Percentiles rank a stretch among this genome's conserved stretches.
These are phyloP conservation scores for Helarctos malayanus DNA, from an alignment of 2,797 vertebrate species.

Conservation along the genomic window DNA sequence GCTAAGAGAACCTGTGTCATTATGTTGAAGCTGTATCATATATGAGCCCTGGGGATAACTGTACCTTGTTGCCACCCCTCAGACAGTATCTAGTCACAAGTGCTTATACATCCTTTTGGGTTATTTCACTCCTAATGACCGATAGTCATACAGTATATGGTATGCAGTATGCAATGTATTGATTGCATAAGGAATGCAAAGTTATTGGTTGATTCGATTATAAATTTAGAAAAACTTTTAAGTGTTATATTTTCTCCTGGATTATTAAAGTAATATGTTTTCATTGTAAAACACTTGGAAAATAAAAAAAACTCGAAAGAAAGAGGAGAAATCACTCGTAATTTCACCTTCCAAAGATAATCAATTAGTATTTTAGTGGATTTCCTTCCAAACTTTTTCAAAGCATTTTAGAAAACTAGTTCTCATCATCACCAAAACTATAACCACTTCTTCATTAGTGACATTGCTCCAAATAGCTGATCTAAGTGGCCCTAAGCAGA, in stretches of 20 bases:
- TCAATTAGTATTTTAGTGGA: slow-evolving; percentile 46
- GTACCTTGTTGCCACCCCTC: neutral
- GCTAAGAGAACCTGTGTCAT: neutral
- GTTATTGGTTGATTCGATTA: neutral
- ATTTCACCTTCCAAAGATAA: slow-evolving; percentile 30
- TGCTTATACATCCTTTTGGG: neutral
- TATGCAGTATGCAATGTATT: neutral
- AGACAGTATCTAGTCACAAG: slow-evolving; percentile 11
- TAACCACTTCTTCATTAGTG: slow-evolving; percentile 37
- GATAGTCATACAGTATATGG: neutral
- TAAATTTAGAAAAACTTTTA: slow-evolving; percentile 20
- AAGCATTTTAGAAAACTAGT: neutral
- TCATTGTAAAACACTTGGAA: slow-evolving; percentile 9
- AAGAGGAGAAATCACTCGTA: neutral
- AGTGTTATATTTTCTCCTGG: neutral
- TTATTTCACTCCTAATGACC: neutral
- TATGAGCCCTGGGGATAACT: neutral
- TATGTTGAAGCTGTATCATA: neutral
- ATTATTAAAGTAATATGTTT: slow-evolving; percentile 25
- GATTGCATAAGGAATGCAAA: slow-evolving; percentile 1
- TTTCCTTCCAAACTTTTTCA: slow-evolving; percentile 23
- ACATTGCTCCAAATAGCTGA: slow-evolving; percentile 5
- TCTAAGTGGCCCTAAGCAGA: neutral
- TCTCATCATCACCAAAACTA: neutral
- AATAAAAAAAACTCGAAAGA: slow-evolving; percentile 21